Evolutionary conservation across 2,888 invertebrate species (phyloP), one percentile per base, ranked within the genome.

Genomic region (Leucozona laternaria): DNA sequence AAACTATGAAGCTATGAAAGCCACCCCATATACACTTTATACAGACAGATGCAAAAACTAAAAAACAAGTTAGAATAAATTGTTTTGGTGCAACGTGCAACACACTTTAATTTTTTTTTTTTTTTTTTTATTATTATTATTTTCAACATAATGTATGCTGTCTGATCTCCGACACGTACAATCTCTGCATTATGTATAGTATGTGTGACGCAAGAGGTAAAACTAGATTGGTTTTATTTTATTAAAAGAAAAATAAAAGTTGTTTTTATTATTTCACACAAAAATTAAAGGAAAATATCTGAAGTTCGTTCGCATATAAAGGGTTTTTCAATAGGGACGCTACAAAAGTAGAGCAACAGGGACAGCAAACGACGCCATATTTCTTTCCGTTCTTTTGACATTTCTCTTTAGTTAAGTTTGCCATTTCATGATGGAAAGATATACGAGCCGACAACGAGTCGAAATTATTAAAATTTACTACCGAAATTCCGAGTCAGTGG

Each of bases 11-110:
- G 34, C 50, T 34, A 31, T 7, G 17, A 50, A 68, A 68, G 53
- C 45, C 53, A n/a, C 34, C 34, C 37, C 68, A 68, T 68, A 22
- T 5, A 4, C 4, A n/a, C 7, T 6, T 11, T 13, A 22, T 20
- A 34, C 7, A 50, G 37, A 34, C 48, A 68, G 50, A 53, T 53
- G 22, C 34, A 50, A 66, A 62, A 28, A 28, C n/a, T 15, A 34
- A 31, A 31, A 4, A 31, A n/a, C 53, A 37, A 22, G n/a, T 68
- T 50, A 22, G 68, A 68, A 68, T 68, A 68, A 48, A 70, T 73
- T 79, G 68, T 83, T 73, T 53, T 79, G 66, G 71, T 78, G 78
- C 58, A 68, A 71, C 71, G 64, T 78, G 78, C 58, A 66, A 64
- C 71, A 50, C 48, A 58, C 34, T 53, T 55, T 22, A 45, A 28